A percentile compares a stretch with the other conserved stretches of the same genome.
Conservation (phyloP, 1,140 invertebrate genomes). For the Carposina sasakii region DNA sequence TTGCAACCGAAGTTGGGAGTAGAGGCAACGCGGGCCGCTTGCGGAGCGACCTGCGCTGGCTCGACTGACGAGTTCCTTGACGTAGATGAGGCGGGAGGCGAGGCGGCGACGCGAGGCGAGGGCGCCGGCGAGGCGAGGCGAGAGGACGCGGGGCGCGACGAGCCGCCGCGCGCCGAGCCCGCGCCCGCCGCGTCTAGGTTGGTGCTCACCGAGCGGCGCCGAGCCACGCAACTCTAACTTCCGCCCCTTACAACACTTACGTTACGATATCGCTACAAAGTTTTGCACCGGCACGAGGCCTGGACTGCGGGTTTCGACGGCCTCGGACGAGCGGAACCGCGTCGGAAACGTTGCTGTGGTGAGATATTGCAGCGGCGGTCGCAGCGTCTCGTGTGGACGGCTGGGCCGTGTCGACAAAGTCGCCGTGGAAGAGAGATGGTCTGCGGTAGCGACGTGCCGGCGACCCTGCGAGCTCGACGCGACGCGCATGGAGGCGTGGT, state of each 20-base stretch:
- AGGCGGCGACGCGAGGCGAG: constrained; percentile 34
- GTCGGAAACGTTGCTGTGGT: background rate
- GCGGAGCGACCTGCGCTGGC: constrained; percentile 54
- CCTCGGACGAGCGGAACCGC: background rate
- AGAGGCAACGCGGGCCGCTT: constrained; percentile 53
- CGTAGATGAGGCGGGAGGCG: constrained; percentile 56
- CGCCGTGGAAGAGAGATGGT: background rate
- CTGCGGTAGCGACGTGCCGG: background rate
- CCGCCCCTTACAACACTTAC: constrained; percentile 40
- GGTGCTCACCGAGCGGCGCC: constrained; percentile 57
- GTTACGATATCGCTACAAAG: constrained; percentile 63
- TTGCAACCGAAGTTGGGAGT: constrained; percentile 26
- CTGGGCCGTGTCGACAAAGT: background rate
- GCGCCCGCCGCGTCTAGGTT: constrained; percentile 64
- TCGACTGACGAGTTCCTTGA: constrained; percentile 47
- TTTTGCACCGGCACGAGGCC: constrained; percentile 56
- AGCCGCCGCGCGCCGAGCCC: constrained; percentile 50
- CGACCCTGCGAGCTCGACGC: background rate
- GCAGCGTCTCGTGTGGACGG: background rate
- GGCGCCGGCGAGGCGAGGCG: constrained; percentile 34
- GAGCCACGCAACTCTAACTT: constrained; percentile 50
- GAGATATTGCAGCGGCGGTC: no score
- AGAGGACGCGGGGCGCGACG: constrained; percentile 30
- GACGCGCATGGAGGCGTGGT: constrained; percentile 40
- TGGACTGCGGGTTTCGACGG: constrained; percentile 4